Evolutionary conservation across 1,140 invertebrate species (phyloP), one percentile per base, ranked within the genome.

Genomic region (Diorhabda elongata): DNA sequence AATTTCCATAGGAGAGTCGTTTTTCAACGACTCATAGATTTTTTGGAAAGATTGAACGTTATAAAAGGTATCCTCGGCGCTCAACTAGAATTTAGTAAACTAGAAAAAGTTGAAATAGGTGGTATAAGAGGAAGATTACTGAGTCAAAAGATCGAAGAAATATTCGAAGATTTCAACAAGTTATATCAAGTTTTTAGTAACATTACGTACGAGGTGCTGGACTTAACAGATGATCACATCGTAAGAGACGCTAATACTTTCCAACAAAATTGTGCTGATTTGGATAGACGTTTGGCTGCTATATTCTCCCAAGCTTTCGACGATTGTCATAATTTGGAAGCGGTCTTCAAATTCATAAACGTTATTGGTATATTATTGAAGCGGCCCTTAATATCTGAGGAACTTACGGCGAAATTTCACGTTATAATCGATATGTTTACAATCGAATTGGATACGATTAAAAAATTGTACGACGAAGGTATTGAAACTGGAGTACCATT

Each of bases 51-150:
- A 64, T 82, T 87, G 2, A 78, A 76, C 67, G 80, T 86, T 79
- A 84, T 88, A 6, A 81, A 93, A 84, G 78, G 83, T 3, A 85
- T 95, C 73, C 87, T 95, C 70, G 86, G 90, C 58, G 88, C 89
- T 0, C 88, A 89, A 0, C 81, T 88, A 4, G 93, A 96, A 79
- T 94, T 94, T 76, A 79, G 90, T n/a, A 95, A 94, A 78, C 79
- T 96, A 62, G 94, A 96, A 81, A 93, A 92, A 80, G 86, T 95
- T 5, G 94, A 96, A 82, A 87, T 95, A 69, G 90, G 89, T 63
- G 92, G 93, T 2, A 83, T 93, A 9, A 87, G 90, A 79, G 91
- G 92, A 11, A 88, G 89, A 76, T 85, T 82, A 59, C 82, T 94
- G 9, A 77, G 76, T 52, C 70, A 82, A 77, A 80, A 77, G 78